Evolutionary conservation across 2,113 vertebrate genomes (phyloP).

Genomic region (Eulemur rufifrons): DNA sequence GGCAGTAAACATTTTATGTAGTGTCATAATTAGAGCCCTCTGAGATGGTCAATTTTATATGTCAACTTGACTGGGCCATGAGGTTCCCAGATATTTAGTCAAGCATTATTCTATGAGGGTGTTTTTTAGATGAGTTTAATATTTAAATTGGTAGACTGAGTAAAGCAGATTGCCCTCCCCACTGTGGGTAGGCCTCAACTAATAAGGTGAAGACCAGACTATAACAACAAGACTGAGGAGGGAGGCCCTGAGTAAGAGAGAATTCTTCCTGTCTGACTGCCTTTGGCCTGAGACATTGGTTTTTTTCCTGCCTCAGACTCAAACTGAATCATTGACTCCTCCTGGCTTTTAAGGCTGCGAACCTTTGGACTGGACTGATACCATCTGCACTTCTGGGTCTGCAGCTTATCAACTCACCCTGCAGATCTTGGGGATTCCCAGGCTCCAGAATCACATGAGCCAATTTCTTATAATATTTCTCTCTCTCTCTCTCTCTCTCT

Average conservation of each 20-base stretch:
- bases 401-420: too few species aligned
- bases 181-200: background rate
- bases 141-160: background rate
- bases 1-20: background rate
- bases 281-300: background rate
- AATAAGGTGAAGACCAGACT: background rate
- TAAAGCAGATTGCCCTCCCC: background rate
- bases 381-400: accelerated
- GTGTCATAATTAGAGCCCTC: accelerated
- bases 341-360: background rate
- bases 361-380: background rate
- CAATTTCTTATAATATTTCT: background rate
- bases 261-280: background rate
- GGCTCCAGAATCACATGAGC: accelerated
- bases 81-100: background rate
- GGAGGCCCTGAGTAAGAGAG: background rate
- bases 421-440: background rate
- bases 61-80: background rate
- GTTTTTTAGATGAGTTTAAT: background rate
- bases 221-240: background rate
- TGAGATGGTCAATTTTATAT: background rate
- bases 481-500: background rate
- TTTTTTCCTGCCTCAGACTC: background rate
- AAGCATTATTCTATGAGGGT: background rate
- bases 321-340: background rate